These are phyloP conservation scores for Drepanosiphum platanoidis DNA, from an alignment of 2,888 invertebrate species.

Conservation along the genomic window DNA sequence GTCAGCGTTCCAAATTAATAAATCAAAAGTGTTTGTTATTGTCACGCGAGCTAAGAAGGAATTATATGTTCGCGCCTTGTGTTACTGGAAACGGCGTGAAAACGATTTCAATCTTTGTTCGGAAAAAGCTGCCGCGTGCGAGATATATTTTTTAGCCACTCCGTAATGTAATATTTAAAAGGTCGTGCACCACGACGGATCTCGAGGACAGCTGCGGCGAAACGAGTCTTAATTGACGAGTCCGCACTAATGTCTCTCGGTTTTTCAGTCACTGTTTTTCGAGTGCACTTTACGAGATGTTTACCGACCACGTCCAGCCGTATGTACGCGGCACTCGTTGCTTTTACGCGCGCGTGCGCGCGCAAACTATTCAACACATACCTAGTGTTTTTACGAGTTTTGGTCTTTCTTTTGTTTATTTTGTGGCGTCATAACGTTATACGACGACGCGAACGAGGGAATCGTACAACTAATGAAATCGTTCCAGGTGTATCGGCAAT, in stretches of 20 bases:
- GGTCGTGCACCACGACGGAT: neutral
- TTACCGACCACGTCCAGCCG: neutral
- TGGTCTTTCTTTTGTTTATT: conserved; percentile 26
- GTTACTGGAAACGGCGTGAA: neutral
- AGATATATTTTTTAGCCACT: neutral
- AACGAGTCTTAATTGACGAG: conserved; percentile 26
- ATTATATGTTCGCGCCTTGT: neutral
- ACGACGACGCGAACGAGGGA: neutral
- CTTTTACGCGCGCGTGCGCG: neutral
- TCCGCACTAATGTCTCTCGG: neutral
- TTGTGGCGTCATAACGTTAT: neutral
- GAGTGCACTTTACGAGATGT: conserved; percentile 23
- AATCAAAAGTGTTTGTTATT: neutral
- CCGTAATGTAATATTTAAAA: neutral
- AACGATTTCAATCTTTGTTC: neutral
- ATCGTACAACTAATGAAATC: conserved; percentile 8
- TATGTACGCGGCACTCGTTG: neutral
- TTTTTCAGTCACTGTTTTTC: neutral
- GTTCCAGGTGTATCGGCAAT: conserved; percentile 2
- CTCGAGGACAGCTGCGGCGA: neutral
- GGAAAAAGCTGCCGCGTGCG: neutral
- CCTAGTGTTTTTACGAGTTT: conserved; percentile 1
- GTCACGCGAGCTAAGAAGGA: neutral
- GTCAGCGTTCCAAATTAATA: neutral
- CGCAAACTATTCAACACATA: neutral